Percentiles rank a stretch among this genome's conserved stretches.
These are phyloP conservation scores for Helicoverpa zea DNA, from an alignment of 1,140 invertebrate species.

Conservation along the genomic window DNA sequence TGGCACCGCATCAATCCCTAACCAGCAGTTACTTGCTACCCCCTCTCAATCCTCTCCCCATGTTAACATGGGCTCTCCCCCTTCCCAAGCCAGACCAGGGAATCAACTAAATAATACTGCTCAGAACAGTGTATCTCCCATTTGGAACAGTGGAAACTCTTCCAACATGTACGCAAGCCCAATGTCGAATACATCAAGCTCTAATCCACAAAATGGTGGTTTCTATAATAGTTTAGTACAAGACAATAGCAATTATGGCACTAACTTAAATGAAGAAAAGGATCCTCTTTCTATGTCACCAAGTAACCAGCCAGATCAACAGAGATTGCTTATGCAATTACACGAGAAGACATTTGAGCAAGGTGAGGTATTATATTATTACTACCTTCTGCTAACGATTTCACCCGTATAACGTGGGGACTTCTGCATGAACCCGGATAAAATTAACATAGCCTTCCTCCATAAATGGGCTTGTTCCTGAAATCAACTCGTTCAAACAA, in stretches of 20 bases:
- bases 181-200: slow-evolving; percentile 72
- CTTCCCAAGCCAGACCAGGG: slow-evolving; percentile 81
- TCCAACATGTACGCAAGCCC: slow-evolving; percentile 78
- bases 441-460: too few species aligned
- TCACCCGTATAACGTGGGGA: too few species aligned
- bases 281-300: slow-evolving; percentile 87
- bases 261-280: slow-evolving; percentile 84
- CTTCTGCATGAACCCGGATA: too few species aligned
- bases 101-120: slow-evolving; percentile 86
- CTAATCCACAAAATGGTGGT: slow-evolving; percentile 87
- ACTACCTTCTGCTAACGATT: neutral
- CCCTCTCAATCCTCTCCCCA: slow-evolving; percentile 84
- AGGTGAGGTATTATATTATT: slow-evolving; percentile 57
- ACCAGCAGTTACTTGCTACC: slow-evolving; percentile 78
- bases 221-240: slow-evolving; percentile 82
- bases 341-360: slow-evolving; percentile 81
- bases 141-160: slow-evolving; percentile 85
- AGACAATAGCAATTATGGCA: slow-evolving; percentile 76
- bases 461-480: too few species aligned
- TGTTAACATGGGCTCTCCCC: slow-evolving; percentile 85
- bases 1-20: slow-evolving; percentile 76
- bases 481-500: too few species aligned
- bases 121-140: slow-evolving; percentile 87
- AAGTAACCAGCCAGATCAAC: slow-evolving; percentile 86
- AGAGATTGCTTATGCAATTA: slow-evolving; percentile 75